Evolutionary conservation across 1,140 invertebrate species (phyloP).

Genomic region (Atta cephalotes): DNA sequence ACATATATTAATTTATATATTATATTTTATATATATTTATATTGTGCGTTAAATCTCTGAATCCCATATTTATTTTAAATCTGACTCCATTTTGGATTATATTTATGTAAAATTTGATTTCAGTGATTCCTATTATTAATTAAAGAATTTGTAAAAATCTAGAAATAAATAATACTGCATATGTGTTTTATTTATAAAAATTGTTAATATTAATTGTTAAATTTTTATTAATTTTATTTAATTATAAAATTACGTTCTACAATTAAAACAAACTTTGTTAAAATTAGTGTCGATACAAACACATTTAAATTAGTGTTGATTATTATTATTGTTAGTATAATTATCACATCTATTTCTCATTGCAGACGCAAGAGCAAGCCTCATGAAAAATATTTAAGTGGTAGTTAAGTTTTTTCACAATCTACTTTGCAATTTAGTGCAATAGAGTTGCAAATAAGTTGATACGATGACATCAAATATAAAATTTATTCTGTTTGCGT

Average conservation of each 20-base stretch:
- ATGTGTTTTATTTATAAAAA: not conserved
- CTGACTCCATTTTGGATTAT: not conserved
- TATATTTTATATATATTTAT: too few species aligned
- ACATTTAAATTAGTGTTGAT: not conserved
- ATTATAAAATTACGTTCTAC: not conserved
- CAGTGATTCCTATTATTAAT: not conserved
- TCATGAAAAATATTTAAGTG: constrained; percentile 11
- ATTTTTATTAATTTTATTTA: not conserved
- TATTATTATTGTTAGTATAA: not conserved
- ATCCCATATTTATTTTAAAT: not conserved
- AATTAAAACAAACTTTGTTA: not conserved
- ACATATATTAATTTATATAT: too few species aligned
- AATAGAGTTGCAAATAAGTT: not conserved
- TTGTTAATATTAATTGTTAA: not conserved
- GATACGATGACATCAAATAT: not conserved
- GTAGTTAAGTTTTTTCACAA: not conserved
- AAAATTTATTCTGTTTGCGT: not conserved
- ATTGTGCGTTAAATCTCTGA: too few species aligned
- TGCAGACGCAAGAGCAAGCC: not conserved
- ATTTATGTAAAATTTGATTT: not conserved
- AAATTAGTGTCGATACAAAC: not conserved
- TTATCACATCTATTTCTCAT: not conserved
- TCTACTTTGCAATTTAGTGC: not conserved
- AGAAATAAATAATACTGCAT: not conserved
- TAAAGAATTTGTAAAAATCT: not conserved